Conservation (phyloP, 1,140 invertebrate species). For the Lasioglossum baleicum region DNA sequence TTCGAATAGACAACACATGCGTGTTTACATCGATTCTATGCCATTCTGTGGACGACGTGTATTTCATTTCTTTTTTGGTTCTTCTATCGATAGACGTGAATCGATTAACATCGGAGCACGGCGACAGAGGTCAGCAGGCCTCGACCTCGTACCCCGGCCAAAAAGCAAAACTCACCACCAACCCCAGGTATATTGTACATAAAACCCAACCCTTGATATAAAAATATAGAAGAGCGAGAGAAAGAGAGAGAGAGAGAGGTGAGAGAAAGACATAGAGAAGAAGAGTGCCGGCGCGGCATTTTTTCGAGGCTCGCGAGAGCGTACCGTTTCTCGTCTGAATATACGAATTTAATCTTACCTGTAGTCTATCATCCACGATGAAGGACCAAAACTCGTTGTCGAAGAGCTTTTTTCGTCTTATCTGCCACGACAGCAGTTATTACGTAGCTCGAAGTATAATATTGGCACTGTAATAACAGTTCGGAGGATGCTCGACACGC, state of each 20-base stretch:
- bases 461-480: background rate
- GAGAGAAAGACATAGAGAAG: background rate
- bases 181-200: conserved; percentile 35
- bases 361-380: background rate
- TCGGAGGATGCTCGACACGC: background rate
- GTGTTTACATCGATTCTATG: background rate
- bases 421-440: background rate
- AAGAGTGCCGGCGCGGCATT: background rate
- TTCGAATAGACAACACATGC: too few species aligned
- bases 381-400: conserved; percentile 10
- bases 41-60: too few species aligned
- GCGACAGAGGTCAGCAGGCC: conserved; percentile 44
- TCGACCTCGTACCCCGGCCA: conserved; percentile 48
- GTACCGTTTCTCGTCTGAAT: conserved; percentile 24
- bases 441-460: background rate
- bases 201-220: conserved; percentile 21
- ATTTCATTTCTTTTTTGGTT: background rate
- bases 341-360: conserved; percentile 26
- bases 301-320: conserved; percentile 33
- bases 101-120: conserved; percentile 11
- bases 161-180: conserved; percentile 38
- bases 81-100: background rate
- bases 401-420: background rate
- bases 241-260: too few species aligned
- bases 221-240: conserved; percentile 2